A percentile compares a stretch with the other conserved stretches of the same genome.
Evolutionary conservation across 2,113 vertebrate species (phyloP).

Genomic region (Callipepla squamata): DNA sequence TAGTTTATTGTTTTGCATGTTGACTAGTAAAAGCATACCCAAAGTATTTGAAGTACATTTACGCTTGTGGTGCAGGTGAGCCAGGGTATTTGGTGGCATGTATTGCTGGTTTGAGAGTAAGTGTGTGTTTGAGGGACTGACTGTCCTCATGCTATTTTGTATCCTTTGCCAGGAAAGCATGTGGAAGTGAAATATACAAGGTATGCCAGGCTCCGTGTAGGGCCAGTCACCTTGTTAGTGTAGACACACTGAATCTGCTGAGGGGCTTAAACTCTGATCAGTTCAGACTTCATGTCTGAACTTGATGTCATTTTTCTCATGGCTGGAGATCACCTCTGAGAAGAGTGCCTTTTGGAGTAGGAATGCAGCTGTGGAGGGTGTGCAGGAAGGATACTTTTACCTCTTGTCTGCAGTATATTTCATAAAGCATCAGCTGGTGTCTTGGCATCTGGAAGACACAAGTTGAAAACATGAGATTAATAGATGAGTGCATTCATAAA

Average conservation of each 20-base stretch:
- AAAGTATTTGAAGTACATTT: background rate
- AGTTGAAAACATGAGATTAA: background rate
- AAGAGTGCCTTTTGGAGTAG: background rate
- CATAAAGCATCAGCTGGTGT: background rate
- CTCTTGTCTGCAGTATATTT: background rate
- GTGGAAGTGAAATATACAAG: fast-evolving
- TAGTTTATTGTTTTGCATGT: background rate
- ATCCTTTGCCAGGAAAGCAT: background rate
- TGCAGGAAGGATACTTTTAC: background rate
- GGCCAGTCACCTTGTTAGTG: fast-evolving
- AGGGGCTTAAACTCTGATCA: background rate
- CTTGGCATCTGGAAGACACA: background rate
- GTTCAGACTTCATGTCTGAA: background rate
- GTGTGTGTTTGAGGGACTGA: background rate
- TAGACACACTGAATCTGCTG: background rate
- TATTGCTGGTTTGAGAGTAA: background rate
- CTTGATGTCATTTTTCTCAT: background rate
- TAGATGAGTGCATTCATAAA: background rate
- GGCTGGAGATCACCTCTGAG: background rate
- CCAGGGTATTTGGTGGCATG: background rate
- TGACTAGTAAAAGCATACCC: background rate
- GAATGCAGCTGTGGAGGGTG: background rate
- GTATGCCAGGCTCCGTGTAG: background rate
- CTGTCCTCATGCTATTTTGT: background rate
- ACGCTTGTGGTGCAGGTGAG: background rate